These are phyloP conservation scores for Argyra leucocephala DNA, from an alignment of 2,888 invertebrate genomes.

Conservation along the genomic window DNA sequence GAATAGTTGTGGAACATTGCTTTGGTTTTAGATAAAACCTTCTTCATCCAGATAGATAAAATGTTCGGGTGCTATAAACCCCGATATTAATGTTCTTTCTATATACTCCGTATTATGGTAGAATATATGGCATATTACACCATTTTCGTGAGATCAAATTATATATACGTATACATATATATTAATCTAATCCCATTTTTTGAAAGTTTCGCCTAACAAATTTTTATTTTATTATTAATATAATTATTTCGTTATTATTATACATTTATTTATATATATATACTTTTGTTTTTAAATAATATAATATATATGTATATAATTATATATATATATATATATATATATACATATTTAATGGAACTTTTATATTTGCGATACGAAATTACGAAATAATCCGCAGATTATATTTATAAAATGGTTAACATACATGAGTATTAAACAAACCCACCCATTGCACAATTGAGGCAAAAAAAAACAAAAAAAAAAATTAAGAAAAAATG, in stretches of 20 bases:
- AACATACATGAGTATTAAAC: constrained; percentile 6
- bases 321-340: not conserved
- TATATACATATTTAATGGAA: not conserved
- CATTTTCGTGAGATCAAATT: no score
- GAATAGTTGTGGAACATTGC: no score
- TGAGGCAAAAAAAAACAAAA: not conserved
- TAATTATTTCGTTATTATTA: no score
- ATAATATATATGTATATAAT: not conserved
- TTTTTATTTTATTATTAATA: no score
- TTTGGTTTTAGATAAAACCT: no score
- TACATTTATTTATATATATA: not conserved
- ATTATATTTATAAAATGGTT: constrained; percentile 1
- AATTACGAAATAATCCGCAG: constrained; percentile 4
- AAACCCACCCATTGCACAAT: constrained; percentile 6
- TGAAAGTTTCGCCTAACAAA: no score
- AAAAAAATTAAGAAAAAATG: no score
- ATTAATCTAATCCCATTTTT: not conserved
- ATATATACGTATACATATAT: not conserved
- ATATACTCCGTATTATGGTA: no score
- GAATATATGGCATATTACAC: no score
- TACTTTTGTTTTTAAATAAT: not conserved
- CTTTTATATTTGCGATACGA: not conserved
- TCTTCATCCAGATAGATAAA: no score
- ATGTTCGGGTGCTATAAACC: no score
- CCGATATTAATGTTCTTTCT: no score